Percentiles rank a stretch among this genome's conserved stretches.
Conservation (phyloP, 1,140 invertebrate genomes). For the Drosophila mayri region DNA sequence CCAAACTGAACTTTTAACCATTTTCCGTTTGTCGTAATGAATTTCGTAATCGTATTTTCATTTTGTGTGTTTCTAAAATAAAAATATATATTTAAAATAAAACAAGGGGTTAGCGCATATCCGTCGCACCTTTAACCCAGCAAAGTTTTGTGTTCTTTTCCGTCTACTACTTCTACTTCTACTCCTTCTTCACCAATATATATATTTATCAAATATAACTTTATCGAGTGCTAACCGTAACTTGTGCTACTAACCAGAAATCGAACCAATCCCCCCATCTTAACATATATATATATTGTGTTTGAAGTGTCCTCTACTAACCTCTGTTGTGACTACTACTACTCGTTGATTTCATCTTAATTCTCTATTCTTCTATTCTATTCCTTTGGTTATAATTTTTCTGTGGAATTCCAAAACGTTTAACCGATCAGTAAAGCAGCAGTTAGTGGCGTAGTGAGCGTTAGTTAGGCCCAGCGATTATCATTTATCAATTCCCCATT, state of each 20-base stretch:
- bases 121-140: conserved; percentile 42
- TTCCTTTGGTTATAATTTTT: conserved; percentile 20
- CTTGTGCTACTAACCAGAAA: conserved; percentile 72
- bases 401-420: conserved; percentile 18
- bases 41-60: conserved; percentile 61
- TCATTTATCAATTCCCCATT: conserved; percentile 33
- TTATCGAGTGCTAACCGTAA: conserved; percentile 78
- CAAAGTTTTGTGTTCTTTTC: conserved; percentile 43
- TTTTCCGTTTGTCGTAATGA: conserved; percentile 59
- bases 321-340: conserved; percentile 71
- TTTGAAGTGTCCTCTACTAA: conserved; percentile 77
- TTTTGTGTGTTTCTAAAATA: conserved; percentile 63
- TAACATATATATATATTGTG: conserved; percentile 66
- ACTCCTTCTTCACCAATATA: conserved; percentile 42
- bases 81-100: conserved; percentile 13
- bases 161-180: conserved; percentile 47
- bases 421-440: conserved; percentile 48
- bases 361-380: conserved; percentile 28
- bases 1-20: conserved; percentile 46
- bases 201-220: conserved; percentile 57
- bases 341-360: conserved; percentile 56
- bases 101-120: conserved; percentile 48
- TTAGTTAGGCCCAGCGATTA: conserved; percentile 40
- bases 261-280: conserved; percentile 39
- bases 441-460: conserved; percentile 49